Base-by-base conservation (phyloP, 2,888 invertebrate genomes). In the Sarcophaga carnaria region DNA sequence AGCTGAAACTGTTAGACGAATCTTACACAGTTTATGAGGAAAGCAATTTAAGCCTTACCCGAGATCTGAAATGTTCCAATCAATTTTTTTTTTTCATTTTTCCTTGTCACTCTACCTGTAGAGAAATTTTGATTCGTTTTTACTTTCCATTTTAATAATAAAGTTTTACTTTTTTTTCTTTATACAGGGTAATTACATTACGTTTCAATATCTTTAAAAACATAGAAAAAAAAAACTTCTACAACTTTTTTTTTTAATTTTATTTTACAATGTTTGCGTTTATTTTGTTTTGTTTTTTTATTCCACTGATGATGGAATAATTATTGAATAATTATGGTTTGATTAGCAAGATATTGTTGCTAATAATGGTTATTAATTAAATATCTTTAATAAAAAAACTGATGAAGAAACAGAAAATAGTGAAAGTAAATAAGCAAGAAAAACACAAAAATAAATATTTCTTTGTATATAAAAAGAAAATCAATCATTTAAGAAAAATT, bases 311-410 rank as follows among this genome's bases (percentile, higher is more conserved):
- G 27, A 66, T 80, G 75, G 47, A 76, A 71, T 77, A 80, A 85
- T 85, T 72, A 80, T 85, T 85, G 66, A 77, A 80, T 80, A 80
- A 85, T 85, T 85, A 85, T 80, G 20, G 59, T 47, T 62, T 54
- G 17, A 49, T 70, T 71, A 84, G 80, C 76, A 80, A 76, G 70
- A 72, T 85, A 78, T 64, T 17, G 54, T 54, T 14, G 54, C 54
- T 54, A 37, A 37, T 54, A 54, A 54, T 54, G 12, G 54, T 54
- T 54, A 17, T 54, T 54, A 54, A 54, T 54, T 54, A 54, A 54
- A 54, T 54, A 14, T 54, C 14, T 37, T 54, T 14, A 54, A 14
- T 17, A 54, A 54, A 54, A 54, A 54, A 54, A 54, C 12, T 54
- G 17, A 54, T 54, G 37, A 37, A 37, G 37, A 37, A 37, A 37